Percentiles rank a stretch among this genome's conserved stretches.
Conservation (phyloP, 2,888 invertebrate genomes). For the Stenoptilia bipunctidactyla region DNA sequence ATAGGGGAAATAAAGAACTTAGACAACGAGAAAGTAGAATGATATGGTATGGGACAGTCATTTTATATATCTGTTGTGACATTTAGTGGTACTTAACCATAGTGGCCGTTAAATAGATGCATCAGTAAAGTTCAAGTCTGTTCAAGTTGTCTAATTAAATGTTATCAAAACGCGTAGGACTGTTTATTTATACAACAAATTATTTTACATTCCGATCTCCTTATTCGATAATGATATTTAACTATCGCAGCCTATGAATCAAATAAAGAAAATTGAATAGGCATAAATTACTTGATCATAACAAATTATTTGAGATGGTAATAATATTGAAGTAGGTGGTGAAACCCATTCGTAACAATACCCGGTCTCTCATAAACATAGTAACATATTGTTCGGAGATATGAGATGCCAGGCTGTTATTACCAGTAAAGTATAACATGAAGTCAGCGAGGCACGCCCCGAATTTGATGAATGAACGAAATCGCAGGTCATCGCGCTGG, state of each 20-base stretch:
- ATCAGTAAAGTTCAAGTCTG: slow-evolving; percentile 50
- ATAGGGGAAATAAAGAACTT: slow-evolving; percentile 31
- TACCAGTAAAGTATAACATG: slow-evolving; percentile 13
- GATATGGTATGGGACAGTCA: slow-evolving; percentile 27
- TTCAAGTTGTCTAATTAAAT: slow-evolving; percentile 54
- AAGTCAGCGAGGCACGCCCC: slow-evolving; percentile 6
- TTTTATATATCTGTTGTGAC: slow-evolving; percentile 56
- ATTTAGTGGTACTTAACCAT: slow-evolving; percentile 55
- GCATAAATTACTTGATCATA: too few species aligned
- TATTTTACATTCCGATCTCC: too few species aligned
- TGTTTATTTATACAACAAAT: slow-evolving; percentile 16
- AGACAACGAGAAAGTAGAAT: slow-evolving; percentile 29
- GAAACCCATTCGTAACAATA: neutral
- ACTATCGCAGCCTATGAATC: too few species aligned
- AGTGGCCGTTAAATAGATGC: slow-evolving; percentile 48
- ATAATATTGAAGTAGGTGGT: neutral
- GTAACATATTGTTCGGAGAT: slow-evolving; percentile 33
- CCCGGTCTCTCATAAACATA: slow-evolving; percentile 22
- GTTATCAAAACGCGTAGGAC: slow-evolving; percentile 26
- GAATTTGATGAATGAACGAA: slow-evolving; percentile 8
- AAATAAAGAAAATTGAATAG: too few species aligned
- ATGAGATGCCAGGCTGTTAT: slow-evolving; percentile 32
- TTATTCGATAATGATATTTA: too few species aligned
- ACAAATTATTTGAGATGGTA: too few species aligned
- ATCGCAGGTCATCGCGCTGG: slow-evolving; percentile 4